Evolutionary conservation across 2,797 vertebrate species (phyloP).

Genomic region (Cebuella pygmaea): DNA sequence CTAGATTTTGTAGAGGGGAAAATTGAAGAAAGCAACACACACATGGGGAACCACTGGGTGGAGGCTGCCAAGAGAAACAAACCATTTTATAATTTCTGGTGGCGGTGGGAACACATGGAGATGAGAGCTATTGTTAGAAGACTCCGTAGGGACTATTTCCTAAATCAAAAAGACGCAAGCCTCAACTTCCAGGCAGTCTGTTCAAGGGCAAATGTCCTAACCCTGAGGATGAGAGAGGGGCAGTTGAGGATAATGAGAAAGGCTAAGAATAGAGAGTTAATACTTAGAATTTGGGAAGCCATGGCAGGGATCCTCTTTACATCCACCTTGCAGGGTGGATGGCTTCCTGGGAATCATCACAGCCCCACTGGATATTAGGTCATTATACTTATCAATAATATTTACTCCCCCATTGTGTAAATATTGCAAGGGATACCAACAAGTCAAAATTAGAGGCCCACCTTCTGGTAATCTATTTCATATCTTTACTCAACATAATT

Average conservation of each 20-base stretch:
- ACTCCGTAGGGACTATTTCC: background rate
- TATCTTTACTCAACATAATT: background rate
- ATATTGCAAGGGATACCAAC: background rate
- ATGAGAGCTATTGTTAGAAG: constrained; percentile 64
- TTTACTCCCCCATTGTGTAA: background rate
- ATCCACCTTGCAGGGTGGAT: background rate
- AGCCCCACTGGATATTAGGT: background rate
- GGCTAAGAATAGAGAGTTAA: background rate
- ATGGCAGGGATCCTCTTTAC: background rate
- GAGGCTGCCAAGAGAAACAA: constrained; percentile 78
- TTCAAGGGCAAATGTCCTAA: constrained; percentile 43
- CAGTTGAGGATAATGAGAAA: background rate
- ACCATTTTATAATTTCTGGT: constrained; percentile 76
- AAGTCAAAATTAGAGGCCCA: background rate
- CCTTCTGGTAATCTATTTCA: background rate
- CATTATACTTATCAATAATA: background rate
- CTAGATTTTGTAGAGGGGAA: constrained; percentile 84
- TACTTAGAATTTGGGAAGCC: background rate
- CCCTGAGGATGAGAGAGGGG: background rate
- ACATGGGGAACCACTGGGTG: constrained; percentile 78
- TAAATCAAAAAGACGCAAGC: background rate
- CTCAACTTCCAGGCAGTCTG: background rate
- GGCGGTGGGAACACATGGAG: constrained; percentile 3
- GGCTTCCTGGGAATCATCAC: background rate
- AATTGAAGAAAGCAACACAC: constrained; percentile 80